Conservation (phyloP, 2,888 invertebrate species). For the Tromatobia lineatoria region DNA sequence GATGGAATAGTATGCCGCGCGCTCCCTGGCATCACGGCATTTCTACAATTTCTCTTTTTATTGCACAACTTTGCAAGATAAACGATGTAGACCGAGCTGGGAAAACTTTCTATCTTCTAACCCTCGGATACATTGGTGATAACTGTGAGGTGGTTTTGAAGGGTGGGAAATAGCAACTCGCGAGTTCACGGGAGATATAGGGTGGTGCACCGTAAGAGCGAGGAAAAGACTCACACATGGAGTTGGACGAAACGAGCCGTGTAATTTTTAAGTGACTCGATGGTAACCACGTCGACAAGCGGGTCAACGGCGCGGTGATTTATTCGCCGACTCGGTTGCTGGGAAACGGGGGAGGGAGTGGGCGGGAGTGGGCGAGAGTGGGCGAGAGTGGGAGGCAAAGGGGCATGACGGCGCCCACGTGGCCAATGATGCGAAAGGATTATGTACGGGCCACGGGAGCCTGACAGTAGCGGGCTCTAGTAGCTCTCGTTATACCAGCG, state of each 20-base stretch:
- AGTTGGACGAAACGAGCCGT: conserved; percentile 77
- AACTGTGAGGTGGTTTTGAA: neutral
- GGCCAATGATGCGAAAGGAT: conserved; percentile 84
- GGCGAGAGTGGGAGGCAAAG: conserved; percentile 29
- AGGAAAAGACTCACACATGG: conserved; percentile 1
- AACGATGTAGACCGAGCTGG: neutral
- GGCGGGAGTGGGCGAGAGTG: neutral
- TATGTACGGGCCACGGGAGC: conserved; percentile 74
- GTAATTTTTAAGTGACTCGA: conserved; percentile 79
- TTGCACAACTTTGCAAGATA: neutral
- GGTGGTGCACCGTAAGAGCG: neutral
- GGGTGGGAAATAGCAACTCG: conserved; percentile 19
- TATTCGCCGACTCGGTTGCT: conserved; percentile 55
- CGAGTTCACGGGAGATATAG: conserved; percentile 3
- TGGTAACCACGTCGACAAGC: conserved; percentile 74
- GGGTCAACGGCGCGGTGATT: conserved; percentile 72
- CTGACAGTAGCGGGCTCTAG: conserved; percentile 39
- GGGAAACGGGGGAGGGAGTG: conserved; percentile 1
- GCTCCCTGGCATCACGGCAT: neutral
- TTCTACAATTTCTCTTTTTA: neutral
- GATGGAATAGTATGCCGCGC: no score
- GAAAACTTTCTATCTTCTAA: neutral
- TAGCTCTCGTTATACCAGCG: conserved; percentile 1
- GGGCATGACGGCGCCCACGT: conserved; percentile 25
- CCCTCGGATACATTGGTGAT: neutral